Evolutionary conservation across 2,888 invertebrate genomes (phyloP), one percentile per base, ranked within the genome.

Genomic region (Norana najaformis): DNA sequence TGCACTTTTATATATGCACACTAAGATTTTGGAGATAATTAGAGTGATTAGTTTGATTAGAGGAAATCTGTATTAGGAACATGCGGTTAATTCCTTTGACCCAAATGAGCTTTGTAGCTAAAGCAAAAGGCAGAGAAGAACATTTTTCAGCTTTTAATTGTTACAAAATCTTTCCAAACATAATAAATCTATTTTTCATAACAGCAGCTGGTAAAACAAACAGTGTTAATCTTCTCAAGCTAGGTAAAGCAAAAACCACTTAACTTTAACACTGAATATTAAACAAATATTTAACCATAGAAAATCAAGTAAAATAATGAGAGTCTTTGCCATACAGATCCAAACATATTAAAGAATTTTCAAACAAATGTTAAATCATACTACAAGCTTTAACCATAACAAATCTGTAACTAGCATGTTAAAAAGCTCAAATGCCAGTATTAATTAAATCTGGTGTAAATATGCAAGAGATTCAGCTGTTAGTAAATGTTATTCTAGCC

Each of bases 91-190:
- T 69, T 69, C 69, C 69, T 69, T 30, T 69, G 30, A 69, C 69
- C 69, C 69, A 13, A 69, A n/a, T 69, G 4, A 69, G 69, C 30
- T 69, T 69, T 30, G n/a, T n/a, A n/a, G 30, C 69, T n/a, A 69
- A 69, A 69, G 6, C n/a, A 69, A 69, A 69, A 69, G 69, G 69
- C 69, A 69, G 69, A 69, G 3, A 69, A n/a, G 69, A 69, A 69
- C 69, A 69, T 30, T 69, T 69, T 69, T 69, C 69, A 69, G 69
- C 69, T 69, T 69, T 69, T 69, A 69, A 69, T 69, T 69, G 69
- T 69, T 69, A 69, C 69, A 69, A 69, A 69, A 69, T 69, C 69
- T 69, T 69, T 69, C 69, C 69, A 69, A 69, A 69, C 69, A 69
- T 69, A 69, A 69, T 69, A n/a, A 69, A 69, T 69, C 69, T 69